phyloP scores from a whole-genome alignment of 2,113 vertebrate genomes.

The Tichodroma muraria region DNA sequence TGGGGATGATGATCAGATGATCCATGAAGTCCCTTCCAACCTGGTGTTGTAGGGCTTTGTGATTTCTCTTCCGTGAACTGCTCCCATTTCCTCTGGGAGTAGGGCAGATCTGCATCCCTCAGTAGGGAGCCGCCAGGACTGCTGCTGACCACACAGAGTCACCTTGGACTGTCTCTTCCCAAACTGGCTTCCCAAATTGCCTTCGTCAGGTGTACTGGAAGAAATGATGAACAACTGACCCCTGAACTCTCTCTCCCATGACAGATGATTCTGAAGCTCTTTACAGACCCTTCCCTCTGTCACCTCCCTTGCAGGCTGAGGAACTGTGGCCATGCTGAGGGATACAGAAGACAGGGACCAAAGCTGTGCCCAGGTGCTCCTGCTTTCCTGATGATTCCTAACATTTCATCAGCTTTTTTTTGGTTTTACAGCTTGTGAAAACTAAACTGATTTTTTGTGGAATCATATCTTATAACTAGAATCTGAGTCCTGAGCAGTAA shows the following conservation, averaged over 20 bases:
- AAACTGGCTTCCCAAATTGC: neutral
- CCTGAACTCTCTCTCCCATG: neutral
- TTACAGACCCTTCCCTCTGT: neutral
- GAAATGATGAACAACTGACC: neutral
- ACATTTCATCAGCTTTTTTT: rapidly evolving
- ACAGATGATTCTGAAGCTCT: neutral
- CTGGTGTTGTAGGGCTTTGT: neutral
- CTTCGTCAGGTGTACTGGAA: neutral
- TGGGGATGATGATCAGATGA: neutral
- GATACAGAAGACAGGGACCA: neutral
- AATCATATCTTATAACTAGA: neutral
- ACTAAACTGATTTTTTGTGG: neutral
- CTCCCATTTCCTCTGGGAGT: neutral
- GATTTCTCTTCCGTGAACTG: neutral
- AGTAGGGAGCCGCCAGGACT: neutral
- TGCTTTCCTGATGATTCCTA: neutral
- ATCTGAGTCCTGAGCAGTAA: neutral
- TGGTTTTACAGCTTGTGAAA: neutral
- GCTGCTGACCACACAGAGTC: rapidly evolving
- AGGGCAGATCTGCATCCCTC: neutral
- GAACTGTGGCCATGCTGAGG: neutral
- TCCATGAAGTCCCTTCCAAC: neutral
- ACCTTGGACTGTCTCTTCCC: neutral
- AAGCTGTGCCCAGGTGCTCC: neutral
- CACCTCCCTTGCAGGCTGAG: neutral